Percentiles rank a stretch among this genome's conserved stretches.
Evolutionary conservation across 2,888 invertebrate genomes (phyloP).

Genomic region (Apeira syringaria): DNA sequence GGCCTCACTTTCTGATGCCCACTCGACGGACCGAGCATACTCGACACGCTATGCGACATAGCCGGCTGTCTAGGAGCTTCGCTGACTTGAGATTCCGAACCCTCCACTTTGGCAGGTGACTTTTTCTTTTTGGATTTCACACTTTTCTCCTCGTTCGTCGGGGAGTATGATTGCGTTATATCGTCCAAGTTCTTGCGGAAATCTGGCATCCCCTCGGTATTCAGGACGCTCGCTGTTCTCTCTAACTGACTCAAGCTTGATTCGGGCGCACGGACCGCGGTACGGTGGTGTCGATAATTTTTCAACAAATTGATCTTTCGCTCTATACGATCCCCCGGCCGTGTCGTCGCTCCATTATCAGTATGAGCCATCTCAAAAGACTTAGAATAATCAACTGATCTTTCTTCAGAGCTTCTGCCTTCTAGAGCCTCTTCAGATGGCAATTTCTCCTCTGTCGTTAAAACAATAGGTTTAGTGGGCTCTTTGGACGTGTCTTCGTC

Average conservation of each 20-base stretch:
- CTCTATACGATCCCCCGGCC: slow-evolving; percentile 49
- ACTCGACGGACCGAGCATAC: slow-evolving; percentile 54
- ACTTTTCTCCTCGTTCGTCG: slow-evolving; percentile 62
- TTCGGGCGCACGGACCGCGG: slow-evolving; percentile 59
- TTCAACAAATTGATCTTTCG: slow-evolving; percentile 74
- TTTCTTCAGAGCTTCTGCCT: slow-evolving; percentile 48
- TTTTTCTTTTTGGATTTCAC: slow-evolving; percentile 71
- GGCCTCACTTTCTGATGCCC: slow-evolving; percentile 41
- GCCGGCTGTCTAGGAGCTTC: slow-evolving; percentile 30
- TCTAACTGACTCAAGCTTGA: slow-evolving; percentile 74
- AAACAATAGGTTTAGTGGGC: slow-evolving; percentile 47
- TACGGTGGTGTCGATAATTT: slow-evolving; percentile 76
- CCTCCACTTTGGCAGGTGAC: slow-evolving; percentile 61
- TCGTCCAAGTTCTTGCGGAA: slow-evolving; percentile 76
- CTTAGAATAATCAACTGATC: slow-evolving; percentile 34
- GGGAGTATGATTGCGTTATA: slow-evolving; percentile 78
- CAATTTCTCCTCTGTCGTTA: slow-evolving; percentile 73
- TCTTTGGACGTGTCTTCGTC: slow-evolving; percentile 27
- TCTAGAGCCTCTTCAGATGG: slow-evolving; percentile 69
- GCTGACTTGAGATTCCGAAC: slow-evolving; percentile 49
- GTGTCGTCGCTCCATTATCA: slow-evolving; percentile 32
- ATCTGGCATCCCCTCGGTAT: slow-evolving; percentile 73
- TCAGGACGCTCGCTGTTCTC: slow-evolving; percentile 68
- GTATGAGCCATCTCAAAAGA: slow-evolving; percentile 28
- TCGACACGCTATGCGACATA: slow-evolving; percentile 76